phyloP scores from a whole-genome alignment of 1,140 invertebrate genomes.

The Anthonomus grandis region DNA sequence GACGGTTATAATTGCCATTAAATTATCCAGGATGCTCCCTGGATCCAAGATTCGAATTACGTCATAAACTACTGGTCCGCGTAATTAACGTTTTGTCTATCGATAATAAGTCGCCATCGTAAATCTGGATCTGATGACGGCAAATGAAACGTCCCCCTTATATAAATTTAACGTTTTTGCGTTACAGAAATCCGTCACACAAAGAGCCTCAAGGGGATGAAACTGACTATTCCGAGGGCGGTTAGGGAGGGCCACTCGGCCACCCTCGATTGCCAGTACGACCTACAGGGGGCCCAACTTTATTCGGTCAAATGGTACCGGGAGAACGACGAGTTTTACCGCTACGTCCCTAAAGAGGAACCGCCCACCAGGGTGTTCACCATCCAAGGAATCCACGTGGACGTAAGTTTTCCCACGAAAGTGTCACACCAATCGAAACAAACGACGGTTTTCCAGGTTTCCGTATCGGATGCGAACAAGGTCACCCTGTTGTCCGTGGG shows the following conservation, averaged over 20 bases:
- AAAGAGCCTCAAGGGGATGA: slow-evolving; percentile 52
- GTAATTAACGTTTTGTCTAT: too few species aligned
- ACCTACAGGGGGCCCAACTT: slow-evolving; percentile 70
- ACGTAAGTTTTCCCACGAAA: too few species aligned
- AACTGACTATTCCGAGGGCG: slow-evolving; percentile 65
- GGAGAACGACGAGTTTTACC: slow-evolving; percentile 66
- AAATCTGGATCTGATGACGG: too few species aligned
- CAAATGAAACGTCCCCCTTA: too few species aligned
- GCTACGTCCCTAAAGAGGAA: slow-evolving; percentile 66
- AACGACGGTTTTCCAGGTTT: slow-evolving; percentile 54
- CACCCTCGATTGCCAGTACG: slow-evolving; percentile 72
- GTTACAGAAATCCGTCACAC: slow-evolving; percentile 38
- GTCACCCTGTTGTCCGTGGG: slow-evolving; percentile 56
- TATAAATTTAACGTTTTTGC: slow-evolving; percentile 1
- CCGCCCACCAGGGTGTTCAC: slow-evolving; percentile 68
- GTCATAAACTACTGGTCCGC: too few species aligned
- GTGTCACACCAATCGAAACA: too few species aligned
- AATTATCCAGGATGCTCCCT: too few species aligned
- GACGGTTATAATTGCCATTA: too few species aligned
- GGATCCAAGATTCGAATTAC: too few species aligned
- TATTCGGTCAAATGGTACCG: slow-evolving; percentile 87
- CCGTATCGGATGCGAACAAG: slow-evolving; percentile 53
- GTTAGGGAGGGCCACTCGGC: slow-evolving; percentile 67
- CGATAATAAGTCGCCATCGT: too few species aligned
- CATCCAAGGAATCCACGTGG: slow-evolving; percentile 66